Conservation (phyloP, 2,888 invertebrate species). For the Cantharis nigra region DNA sequence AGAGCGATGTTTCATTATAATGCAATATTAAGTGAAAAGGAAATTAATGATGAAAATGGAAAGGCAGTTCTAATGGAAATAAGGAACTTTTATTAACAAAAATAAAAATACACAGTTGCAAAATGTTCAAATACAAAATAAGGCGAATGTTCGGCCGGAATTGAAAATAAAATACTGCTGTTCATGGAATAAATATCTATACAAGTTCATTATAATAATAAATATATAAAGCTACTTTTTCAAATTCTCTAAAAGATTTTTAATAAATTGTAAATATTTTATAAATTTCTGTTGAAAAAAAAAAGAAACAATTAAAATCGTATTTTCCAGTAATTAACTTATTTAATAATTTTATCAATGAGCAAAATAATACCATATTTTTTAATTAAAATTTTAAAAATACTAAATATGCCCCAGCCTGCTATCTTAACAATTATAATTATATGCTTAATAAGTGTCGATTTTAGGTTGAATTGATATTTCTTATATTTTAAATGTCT, state of each 20-base stretch:
- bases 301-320: not conserved
- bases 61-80: not conserved
- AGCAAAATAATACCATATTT: no score
- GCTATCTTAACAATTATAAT: not conserved
- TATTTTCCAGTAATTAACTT: not conserved
- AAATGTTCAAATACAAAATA: not conserved
- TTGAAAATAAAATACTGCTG: not conserved
- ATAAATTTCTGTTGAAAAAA: not conserved
- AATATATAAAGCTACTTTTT: not conserved
- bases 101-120: not conserved
- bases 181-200: not conserved
- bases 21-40: not conserved
- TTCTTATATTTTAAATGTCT: not conserved
- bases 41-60: not conserved
- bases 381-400: not conserved
- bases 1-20: not conserved
- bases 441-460: not conserved
- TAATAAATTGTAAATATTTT: not conserved
- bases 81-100: not conserved
- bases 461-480: not conserved
- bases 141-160: not conserved
- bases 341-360: not conserved
- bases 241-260: not conserved
- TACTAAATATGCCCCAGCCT: not conserved
- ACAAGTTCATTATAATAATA: not conserved